Evolutionary conservation across 2,888 invertebrate species (phyloP), one percentile per base, ranked within the genome.

Genomic region (Sylvicola cinctus): DNA sequence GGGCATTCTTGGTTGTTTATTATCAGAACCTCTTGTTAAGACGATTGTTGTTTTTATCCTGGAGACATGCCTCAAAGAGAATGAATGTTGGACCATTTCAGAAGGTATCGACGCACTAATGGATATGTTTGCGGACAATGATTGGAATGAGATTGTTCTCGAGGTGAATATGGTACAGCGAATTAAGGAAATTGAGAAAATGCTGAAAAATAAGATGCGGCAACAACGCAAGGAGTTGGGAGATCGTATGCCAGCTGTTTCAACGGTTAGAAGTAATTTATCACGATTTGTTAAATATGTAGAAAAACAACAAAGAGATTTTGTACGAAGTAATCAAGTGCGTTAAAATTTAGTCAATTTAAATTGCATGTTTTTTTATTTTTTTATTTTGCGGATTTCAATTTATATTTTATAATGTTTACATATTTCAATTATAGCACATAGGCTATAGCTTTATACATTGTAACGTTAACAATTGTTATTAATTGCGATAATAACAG

Each of bases 71-170:
- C 42, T 38, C 28, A 43, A 47, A n/a, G 75, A 77, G 46, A 54
- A 59, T 14, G 70, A 74, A 40, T 66, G 74, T 6, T 76, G 76
- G 73, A 68, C 78, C 4, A 57, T 73, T 25, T 76, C 79, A 1
- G 81, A 81, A 58, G 68, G 74, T 3, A 49, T 80, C 27, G 81
- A 81, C 48, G 69, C 74, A 1, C 48, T 80, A 16, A 74, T 80
- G 54, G 81, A 81, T 48, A 65, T 81, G 42, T 81, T 75, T 53
- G 67, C 74, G 1, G 78, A 79, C 47, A 80, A 81, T 47, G 73
- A 76, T 46, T 70, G 74, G 36, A 73, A 79, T 49, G 47, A 48
- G 14, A 54, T 77, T 37, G 70, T 75, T 2, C 58, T 58, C 38
- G 70, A 73, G 47, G 61, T 77, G 12, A 63, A 66, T 41, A 60